Base-by-base conservation (phyloP, 1,140 invertebrate genomes). In the Argopecten irradians region DNA sequence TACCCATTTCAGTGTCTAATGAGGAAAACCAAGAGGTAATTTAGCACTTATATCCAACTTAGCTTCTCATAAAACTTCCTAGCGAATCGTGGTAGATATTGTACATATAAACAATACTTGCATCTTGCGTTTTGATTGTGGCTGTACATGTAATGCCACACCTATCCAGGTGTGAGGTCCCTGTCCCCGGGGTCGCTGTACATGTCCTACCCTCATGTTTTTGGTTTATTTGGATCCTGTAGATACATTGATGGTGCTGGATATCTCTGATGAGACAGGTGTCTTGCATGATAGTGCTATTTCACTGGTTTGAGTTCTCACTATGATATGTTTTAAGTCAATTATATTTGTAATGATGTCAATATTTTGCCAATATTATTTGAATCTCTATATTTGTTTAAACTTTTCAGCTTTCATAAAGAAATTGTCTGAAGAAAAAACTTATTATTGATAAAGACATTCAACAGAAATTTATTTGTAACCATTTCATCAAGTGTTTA, bases 31-130 rank as follows among this genome's bases (percentile, higher is more conserved):
- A 71, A 71, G 55, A 71, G 55, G 55, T 71, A 71, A 71, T 71
- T 71, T 71, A 71, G 55, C 55, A 71, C 55, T 71, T 71, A n/a
- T 71, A 71, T 71, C n/a, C n/a, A 71, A 71, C 55, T 71, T 71
- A 71, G 55, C 55, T 71, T 71, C 55, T 71, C 55, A 71, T 71
- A 71, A 71, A 71, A 71, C 55, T 28, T 71, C 55, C 55, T 71
- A 71, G 55, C 55, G 55, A 71, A 71, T 71, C 55, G 55, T 71
- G 55, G 55, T 71, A 71, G 55, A n/a, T 71, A 71, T 71, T 71
- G 55, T 71, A 71, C 55, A 22, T 71, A 71, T 71, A 71, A 22
- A 71, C n/a, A n/a, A n/a, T 28, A 71, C 55, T 71, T 71, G 55
- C 55, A 71, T 71, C 55, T 71, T 71, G 55, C 13, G 55, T 71